Evolutionary conservation across 2,888 invertebrate species (phyloP).

Genomic region (Drosophila algonquin): DNA sequence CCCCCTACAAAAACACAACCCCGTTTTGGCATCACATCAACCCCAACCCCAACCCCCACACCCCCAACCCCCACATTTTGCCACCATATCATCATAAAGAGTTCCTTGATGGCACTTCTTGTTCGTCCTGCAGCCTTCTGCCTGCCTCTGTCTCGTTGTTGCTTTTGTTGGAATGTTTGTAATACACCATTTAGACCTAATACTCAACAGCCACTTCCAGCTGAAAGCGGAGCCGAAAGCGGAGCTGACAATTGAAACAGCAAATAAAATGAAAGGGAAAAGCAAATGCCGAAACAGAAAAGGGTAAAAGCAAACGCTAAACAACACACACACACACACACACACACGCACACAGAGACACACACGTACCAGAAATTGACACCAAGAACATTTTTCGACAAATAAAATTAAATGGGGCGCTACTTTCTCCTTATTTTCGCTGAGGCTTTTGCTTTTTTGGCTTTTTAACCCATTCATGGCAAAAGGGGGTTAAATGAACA

Average conservation of each 20-base stretch:
- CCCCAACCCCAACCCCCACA: background rate
- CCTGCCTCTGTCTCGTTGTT: background rate
- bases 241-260: constrained; percentile 69
- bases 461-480: background rate
- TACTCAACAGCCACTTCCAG: constrained; percentile 75
- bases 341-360: constrained; percentile 3
- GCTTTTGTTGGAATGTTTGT: constrained; percentile 58
- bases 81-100: constrained; percentile 61
- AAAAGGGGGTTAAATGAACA: background rate
- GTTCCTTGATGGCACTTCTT: constrained; percentile 45
- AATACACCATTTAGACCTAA: constrained; percentile 78
- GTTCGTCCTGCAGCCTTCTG: background rate
- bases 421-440: constrained; percentile 4
- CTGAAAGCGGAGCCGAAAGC: constrained; percentile 10
- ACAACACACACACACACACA: constrained; percentile 2
- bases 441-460: background rate
- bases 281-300: constrained; percentile 43
- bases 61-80: constrained; percentile 17
- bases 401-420: constrained; percentile 82
- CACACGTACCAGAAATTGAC: constrained; percentile 57
- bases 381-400: constrained; percentile 62
- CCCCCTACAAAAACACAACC: constrained; percentile 29
- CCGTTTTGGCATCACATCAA: background rate
- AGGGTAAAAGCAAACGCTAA: constrained; percentile 5
- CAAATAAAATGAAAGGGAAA: constrained; percentile 68